Percentiles rank a stretch among this genome's conserved stretches.
Evolutionary conservation across 2,888 invertebrate species (phyloP).

Genomic region (Linnaemya tessellans): DNA sequence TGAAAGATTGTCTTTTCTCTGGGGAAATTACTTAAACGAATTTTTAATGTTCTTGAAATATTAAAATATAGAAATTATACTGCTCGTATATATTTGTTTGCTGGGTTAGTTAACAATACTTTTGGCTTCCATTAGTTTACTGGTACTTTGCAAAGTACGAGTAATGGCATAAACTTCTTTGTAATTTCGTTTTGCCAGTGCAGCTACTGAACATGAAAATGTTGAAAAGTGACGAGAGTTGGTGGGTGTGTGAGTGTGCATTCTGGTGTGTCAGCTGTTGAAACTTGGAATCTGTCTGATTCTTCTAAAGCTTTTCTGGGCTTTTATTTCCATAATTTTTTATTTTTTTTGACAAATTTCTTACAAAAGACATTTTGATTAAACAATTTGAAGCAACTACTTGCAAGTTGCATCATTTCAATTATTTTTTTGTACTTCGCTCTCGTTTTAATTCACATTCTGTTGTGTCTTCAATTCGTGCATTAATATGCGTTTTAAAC

Average conservation of each 20-base stretch:
- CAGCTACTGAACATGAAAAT: background rate
- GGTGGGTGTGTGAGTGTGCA: background rate
- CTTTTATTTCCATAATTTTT: background rate
- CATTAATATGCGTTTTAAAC: conserved; percentile 30
- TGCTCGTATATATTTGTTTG: background rate
- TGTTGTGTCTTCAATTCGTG: conserved; percentile 28
- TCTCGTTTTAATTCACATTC: background rate
- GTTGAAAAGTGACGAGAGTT: background rate
- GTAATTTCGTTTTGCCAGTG: background rate
- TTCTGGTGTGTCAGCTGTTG: background rate
- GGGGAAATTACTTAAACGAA: too few species aligned
- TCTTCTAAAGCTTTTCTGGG: background rate
- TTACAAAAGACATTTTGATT: conserved; percentile 27
- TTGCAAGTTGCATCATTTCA: conserved; percentile 12
- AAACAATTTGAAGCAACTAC: conserved; percentile 38
- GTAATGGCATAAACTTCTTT: background rate
- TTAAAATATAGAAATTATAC: too few species aligned
- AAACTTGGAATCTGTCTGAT: background rate
- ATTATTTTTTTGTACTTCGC: background rate
- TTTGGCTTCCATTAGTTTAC: background rate
- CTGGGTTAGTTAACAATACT: background rate
- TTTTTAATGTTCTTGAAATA: too few species aligned
- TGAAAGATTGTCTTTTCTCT: too few species aligned
- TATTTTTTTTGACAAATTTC: conserved; percentile 9
- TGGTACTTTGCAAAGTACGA: background rate